phyloP scores from a whole-genome alignment of 2,888 invertebrate species.

The Athrips mouffetella region DNA sequence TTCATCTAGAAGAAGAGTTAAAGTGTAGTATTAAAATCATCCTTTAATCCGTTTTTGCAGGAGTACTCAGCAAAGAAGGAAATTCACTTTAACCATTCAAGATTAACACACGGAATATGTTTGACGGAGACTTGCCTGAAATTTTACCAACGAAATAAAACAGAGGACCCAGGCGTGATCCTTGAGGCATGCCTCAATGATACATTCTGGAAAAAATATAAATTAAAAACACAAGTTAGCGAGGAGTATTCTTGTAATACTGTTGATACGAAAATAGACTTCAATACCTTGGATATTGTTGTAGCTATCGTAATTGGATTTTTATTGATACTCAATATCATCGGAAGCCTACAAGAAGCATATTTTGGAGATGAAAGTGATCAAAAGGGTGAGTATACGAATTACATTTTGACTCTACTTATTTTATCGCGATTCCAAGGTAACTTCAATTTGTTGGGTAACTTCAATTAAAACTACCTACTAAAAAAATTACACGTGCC shows the following conservation, averaged over 20 bases:
- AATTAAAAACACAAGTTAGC: not conserved
- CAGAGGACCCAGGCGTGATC: conserved; percentile 15
- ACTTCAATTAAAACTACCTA: too few species aligned
- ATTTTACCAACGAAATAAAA: not conserved
- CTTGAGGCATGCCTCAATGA: conserved; percentile 40
- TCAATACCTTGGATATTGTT: not conserved
- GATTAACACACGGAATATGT: conserved; percentile 10
- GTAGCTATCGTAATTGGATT: not conserved
- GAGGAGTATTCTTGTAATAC: not conserved
- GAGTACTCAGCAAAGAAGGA: conserved; percentile 11
- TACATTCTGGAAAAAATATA: not conserved
- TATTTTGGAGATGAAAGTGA: not conserved
- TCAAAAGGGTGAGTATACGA: not conserved
- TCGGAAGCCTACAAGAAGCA: not conserved
- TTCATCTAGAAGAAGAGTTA: too few species aligned
- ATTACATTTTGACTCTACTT: too few species aligned
- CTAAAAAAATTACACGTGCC: too few species aligned
- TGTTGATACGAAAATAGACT: too few species aligned
- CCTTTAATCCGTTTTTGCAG: conserved; percentile 8
- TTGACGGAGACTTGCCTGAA: not conserved
- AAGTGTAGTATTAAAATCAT: too few species aligned
- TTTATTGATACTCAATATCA: not conserved
- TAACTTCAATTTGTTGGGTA: too few species aligned
- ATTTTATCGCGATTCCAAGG: too few species aligned
- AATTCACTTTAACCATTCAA: conserved; percentile 14